Percentiles rank a stretch among this genome's conserved stretches.
phyloP scores from a whole-genome alignment of 2,888 invertebrate genomes.

The Listrodromus nycthemerus region DNA sequence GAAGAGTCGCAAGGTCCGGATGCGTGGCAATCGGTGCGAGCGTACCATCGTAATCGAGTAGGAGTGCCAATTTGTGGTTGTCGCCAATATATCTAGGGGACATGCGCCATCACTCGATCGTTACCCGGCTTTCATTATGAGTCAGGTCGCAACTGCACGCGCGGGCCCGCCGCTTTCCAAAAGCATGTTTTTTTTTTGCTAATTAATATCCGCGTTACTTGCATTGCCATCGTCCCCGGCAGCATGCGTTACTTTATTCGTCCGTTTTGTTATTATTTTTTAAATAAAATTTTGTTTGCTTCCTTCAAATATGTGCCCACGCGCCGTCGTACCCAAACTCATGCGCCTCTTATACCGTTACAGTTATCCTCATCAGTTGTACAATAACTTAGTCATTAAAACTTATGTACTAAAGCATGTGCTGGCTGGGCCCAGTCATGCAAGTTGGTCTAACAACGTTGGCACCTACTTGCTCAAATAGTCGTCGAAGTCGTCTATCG shows the following conservation, averaged over 20 bases:
- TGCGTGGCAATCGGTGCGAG: slow-evolving; percentile 95
- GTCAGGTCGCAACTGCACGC: slow-evolving; percentile 80
- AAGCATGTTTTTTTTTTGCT: slow-evolving; percentile 48
- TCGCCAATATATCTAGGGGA: slow-evolving; percentile 92
- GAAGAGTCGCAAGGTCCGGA: slow-evolving; percentile 94
- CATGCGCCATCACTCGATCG: slow-evolving; percentile 82
- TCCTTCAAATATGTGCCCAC: slow-evolving; percentile 70
- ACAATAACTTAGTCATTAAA: slow-evolving; percentile 12
- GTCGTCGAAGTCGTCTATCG: slow-evolving; percentile 95
- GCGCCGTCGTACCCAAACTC: slow-evolving; percentile 82
- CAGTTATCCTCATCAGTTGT: slow-evolving; percentile 28
- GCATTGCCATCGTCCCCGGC: slow-evolving; percentile 44
- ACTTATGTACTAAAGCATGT: slow-evolving; percentile 74
- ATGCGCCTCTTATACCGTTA: slow-evolving; percentile 72
- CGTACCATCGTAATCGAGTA: slow-evolving; percentile 95
- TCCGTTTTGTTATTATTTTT: slow-evolving; percentile 35
- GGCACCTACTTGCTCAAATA: slow-evolving; percentile 92
- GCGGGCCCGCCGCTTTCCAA: slow-evolving; percentile 78
- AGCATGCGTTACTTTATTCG: slow-evolving; percentile 40
- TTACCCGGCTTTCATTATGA: slow-evolving; percentile 82
- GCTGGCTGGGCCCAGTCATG: slow-evolving; percentile 82
- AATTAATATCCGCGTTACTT: slow-evolving; percentile 5
- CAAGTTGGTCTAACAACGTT: slow-evolving; percentile 69
- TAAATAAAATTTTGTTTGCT: slow-evolving; percentile 12
- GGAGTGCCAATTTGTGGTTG: slow-evolving; percentile 92